Base-by-base conservation (phyloP, 2,797 vertebrate genomes). In the Enteromius thamalakanensis region DNA sequence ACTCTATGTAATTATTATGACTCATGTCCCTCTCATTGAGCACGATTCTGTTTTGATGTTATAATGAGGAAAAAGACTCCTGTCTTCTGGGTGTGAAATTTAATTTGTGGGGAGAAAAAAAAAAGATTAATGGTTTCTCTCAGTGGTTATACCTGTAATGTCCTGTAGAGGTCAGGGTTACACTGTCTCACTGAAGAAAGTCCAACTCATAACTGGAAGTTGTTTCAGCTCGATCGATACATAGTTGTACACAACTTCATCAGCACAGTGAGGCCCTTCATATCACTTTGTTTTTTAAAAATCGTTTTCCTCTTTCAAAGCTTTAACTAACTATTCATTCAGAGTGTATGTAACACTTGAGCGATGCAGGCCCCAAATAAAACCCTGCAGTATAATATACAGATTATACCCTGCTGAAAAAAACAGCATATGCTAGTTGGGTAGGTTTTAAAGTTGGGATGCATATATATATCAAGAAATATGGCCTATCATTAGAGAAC, bases 151-250 rank as follows among this genome's bases (percentile, higher is more conserved):
- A 9, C 19, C 37, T 5, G n/a, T 42, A 76, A 2, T 29, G n/a
- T 7, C n/a, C 55, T 45, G 8, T 76, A 76, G 55, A 17, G 37
- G 75, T 26, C 75, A 76, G 75, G 62, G 14, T 76, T 62, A 45
- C 14, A 19, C 55, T 3, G 37, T 62, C 7, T 29, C 23, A 2
- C 72, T 76, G 14, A n/a, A 58, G 51, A 32, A 14, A 76, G 51
- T 23, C 51, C 51, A 37, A n/a, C 6, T 26, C 29, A 23, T 9
- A n/a, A 72, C 34, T 75, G 12, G 32, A 55, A 37, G 40, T 14
- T 21, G 32, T 3, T 21, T 75, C 3, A 37, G 21, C 12, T 15
- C 49, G 37, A 75, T 1, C 32, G 55, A 15, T 15, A 32, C 32
- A 55, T 7, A 15, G 9, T 17, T 34, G 32, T 37, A 37, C 29